These are phyloP conservation scores for Calameuta filiformis DNA, from an alignment of 2,888 invertebrate species.

Conservation along the genomic window DNA sequence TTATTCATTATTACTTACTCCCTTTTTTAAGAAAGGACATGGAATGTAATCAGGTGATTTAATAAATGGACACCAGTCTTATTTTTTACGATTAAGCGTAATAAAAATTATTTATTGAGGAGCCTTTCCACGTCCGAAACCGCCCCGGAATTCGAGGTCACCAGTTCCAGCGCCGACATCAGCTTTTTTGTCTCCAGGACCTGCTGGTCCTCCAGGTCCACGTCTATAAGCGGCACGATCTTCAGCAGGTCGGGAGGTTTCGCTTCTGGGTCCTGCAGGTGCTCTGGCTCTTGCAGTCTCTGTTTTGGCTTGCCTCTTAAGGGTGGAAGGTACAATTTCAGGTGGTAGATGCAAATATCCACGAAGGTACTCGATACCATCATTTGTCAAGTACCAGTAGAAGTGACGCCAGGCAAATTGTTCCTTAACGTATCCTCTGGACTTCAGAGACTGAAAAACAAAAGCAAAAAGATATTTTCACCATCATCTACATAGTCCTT, in stretches of 20 bases:
- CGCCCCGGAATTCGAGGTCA: constrained; percentile 87
- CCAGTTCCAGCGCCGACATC: constrained; percentile 97
- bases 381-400: constrained; percentile 99
- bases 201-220: constrained; percentile 73
- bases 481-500: neutral
- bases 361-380: constrained; percentile 96
- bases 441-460: constrained; percentile 82
- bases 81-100: constrained; percentile 32
- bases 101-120: constrained; percentile 52
- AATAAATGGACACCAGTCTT: neutral
- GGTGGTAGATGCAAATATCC: constrained; percentile 96
- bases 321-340: constrained; percentile 98
- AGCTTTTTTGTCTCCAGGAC: constrained; percentile 89
- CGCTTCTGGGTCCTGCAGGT: constrained; percentile 75
- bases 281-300: constrained; percentile 87
- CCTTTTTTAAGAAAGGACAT: neutral
- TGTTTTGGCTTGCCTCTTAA: constrained; percentile 89
- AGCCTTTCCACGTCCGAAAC: constrained; percentile 62
- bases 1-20: neutral
- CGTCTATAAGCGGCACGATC: constrained; percentile 88
- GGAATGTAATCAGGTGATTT: neutral
- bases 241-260: constrained; percentile 80
- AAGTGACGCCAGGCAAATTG: constrained; percentile 99
- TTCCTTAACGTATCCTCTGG: constrained; percentile 97
- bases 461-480: neutral